Percentiles rank a stretch among this genome's conserved stretches.
These are phyloP conservation scores for Tichodroma muraria DNA, from an alignment of 2,113 vertebrate species.

Conservation along the genomic window DNA sequence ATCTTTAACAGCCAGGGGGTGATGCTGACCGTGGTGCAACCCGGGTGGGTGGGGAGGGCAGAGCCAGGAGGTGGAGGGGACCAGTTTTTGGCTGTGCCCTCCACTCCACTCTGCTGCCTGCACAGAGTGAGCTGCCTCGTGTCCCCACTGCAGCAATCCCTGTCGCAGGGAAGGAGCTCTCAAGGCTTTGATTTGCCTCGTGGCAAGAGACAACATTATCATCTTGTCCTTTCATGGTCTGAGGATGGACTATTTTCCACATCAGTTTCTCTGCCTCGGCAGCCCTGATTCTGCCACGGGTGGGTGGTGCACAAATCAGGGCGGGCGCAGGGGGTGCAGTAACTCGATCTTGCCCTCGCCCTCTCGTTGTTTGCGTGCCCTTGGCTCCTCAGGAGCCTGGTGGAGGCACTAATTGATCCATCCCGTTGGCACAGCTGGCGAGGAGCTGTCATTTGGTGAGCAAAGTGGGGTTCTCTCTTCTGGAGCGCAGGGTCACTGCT, in stretches of 20 bases:
- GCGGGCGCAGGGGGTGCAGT: not conserved
- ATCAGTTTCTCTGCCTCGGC: not conserved
- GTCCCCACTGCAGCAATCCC: not conserved
- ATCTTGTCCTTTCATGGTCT: not conserved
- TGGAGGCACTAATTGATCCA: not conserved
- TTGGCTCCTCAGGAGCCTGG: not conserved
- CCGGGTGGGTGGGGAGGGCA: not conserved
- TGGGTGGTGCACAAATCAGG: not conserved
- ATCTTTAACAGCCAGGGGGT: not conserved
- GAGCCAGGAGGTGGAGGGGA: not conserved
- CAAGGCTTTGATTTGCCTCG: not conserved
- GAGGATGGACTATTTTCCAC: not conserved
- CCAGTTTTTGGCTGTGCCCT: not conserved
- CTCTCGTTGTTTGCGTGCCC: not conserved
- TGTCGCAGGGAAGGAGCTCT: not conserved
- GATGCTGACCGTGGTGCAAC: rapidly evolving
- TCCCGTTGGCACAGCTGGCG: rapidly evolving
- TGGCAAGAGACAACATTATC: not conserved
- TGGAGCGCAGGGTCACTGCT: not conserved
- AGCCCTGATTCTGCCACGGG: not conserved
- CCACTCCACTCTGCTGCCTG: rapidly evolving
- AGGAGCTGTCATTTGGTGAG: not conserved
- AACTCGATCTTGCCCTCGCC: not conserved
- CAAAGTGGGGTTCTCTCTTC: not conserved
- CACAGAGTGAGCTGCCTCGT: rapidly evolving